phyloP scores from a whole-genome alignment of 1,140 invertebrate species.

The Apis cerana region DNA sequence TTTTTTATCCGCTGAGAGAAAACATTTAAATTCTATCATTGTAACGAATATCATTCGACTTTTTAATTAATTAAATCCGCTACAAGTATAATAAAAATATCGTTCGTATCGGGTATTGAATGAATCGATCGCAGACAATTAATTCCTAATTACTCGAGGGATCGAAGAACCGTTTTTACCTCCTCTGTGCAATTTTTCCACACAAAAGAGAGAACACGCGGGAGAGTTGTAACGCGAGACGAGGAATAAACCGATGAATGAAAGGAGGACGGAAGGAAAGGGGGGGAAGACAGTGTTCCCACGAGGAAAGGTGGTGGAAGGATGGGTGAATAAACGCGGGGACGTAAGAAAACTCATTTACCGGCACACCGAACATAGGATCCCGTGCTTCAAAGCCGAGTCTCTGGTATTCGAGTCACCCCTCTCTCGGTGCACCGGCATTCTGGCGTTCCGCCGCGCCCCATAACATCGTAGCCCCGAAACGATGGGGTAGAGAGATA shows the following conservation, averaged over 20 bases:
- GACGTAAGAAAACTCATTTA: constrained; percentile 40
- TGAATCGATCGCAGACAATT: background rate
- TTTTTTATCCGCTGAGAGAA: no score
- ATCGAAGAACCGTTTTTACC: background rate
- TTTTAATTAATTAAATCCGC: no score
- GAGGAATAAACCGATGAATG: constrained; percentile 6
- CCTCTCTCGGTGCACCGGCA: constrained; percentile 27
- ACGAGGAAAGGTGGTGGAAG: background rate
- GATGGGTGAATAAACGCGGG: constrained; percentile 8
- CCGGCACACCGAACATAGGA: constrained; percentile 12
- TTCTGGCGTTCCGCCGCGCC: constrained; percentile 45
- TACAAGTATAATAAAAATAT: no score
- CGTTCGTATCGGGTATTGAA: no score
- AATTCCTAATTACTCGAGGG: constrained; percentile 15
- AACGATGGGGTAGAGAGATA: constrained; percentile 71
- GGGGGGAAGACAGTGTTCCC: background rate
- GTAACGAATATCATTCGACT: no score
- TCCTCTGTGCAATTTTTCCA: background rate
- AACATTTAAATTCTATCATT: no score
- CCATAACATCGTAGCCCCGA: constrained; percentile 62
- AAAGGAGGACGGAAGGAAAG: background rate
- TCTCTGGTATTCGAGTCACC: constrained; percentile 14
- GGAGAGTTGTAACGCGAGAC: background rate
- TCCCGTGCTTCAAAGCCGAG: background rate
- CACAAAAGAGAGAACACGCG: background rate